A percentile compares a stretch with the other conserved stretches of the same genome.
Conservation (phyloP, 2,797 vertebrate genomes). For the Paramormyrops hopkinsi region DNA sequence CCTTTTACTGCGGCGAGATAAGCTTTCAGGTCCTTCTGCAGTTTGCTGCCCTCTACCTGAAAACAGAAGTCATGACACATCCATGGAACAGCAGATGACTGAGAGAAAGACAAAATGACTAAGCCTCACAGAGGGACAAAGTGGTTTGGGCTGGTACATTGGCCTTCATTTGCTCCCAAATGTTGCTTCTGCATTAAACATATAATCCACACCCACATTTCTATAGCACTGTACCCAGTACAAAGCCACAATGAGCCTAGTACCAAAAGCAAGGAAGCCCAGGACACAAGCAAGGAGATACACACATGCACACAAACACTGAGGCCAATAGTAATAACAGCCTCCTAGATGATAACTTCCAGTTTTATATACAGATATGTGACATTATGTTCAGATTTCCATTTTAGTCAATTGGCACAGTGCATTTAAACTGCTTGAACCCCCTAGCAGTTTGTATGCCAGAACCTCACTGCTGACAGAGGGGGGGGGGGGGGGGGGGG, state of each 20-base stretch:
- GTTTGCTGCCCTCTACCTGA: conserved; percentile 69
- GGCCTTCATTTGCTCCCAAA: not conserved
- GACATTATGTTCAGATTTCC: not conserved
- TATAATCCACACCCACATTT: not conserved
- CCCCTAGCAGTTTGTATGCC: not conserved
- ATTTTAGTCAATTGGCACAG: not conserved
- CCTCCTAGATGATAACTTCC: not conserved
- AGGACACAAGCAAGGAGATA: not conserved
- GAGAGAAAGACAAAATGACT: not conserved
- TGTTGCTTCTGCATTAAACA: not conserved
- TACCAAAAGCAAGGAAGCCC: not conserved
- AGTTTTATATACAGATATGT: not conserved
- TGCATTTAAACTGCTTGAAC: not conserved
- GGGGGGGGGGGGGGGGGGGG: not conserved
- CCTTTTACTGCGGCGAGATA: conserved; percentile 76
- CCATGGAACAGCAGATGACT: not conserved
- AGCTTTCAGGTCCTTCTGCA: conserved; percentile 77
- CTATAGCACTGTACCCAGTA: not conserved
- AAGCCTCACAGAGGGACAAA: not conserved
- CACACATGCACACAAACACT: not conserved
- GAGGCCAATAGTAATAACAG: not conserved
- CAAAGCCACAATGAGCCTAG: not conserved
- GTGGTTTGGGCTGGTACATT: not conserved
- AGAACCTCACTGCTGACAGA: not conserved
- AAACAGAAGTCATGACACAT: conserved; percentile 28